Percentiles rank a stretch among this genome's conserved stretches.
These are phyloP conservation scores for Casuarius casuarius DNA, from an alignment of 2,113 vertebrate genomes.

Conservation along the genomic window DNA sequence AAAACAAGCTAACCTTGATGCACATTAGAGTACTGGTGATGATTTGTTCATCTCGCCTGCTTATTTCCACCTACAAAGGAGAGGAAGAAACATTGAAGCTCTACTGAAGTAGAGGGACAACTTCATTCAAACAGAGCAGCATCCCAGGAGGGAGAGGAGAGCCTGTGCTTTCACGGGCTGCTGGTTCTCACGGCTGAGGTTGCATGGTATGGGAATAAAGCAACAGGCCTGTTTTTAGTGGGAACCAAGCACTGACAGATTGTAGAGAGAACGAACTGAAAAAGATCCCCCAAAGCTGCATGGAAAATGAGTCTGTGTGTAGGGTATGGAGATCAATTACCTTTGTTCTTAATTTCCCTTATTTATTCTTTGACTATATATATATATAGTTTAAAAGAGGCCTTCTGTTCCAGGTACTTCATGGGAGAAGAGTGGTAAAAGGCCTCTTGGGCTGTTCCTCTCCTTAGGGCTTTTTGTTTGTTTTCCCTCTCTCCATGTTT, in stretches of 20 bases:
- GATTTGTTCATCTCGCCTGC: background rate
- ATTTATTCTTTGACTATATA: background rate
- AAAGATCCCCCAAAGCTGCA: background rate
- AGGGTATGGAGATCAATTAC: background rate
- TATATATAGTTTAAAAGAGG: background rate
- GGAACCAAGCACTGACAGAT: background rate
- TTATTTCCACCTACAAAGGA: background rate
- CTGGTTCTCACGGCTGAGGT: background rate
- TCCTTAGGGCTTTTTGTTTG: background rate
- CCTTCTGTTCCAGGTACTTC: background rate
- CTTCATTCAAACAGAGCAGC: background rate
- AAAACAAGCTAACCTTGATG: background rate
- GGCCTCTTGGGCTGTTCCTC: background rate
- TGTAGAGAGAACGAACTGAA: background rate
- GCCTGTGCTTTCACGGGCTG: background rate
- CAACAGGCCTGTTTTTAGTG: background rate
- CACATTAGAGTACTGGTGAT: background rate
- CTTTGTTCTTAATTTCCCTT: background rate
- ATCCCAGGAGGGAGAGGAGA: background rate
- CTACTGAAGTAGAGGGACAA: background rate
- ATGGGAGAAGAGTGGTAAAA: background rate
- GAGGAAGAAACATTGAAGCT: background rate
- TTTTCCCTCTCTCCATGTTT: background rate
- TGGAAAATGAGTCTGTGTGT: background rate
- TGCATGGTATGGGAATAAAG: background rate